These are phyloP conservation scores for Pantala flavescens DNA, from an alignment of 1,140 invertebrate genomes.

Conservation along the genomic window DNA sequence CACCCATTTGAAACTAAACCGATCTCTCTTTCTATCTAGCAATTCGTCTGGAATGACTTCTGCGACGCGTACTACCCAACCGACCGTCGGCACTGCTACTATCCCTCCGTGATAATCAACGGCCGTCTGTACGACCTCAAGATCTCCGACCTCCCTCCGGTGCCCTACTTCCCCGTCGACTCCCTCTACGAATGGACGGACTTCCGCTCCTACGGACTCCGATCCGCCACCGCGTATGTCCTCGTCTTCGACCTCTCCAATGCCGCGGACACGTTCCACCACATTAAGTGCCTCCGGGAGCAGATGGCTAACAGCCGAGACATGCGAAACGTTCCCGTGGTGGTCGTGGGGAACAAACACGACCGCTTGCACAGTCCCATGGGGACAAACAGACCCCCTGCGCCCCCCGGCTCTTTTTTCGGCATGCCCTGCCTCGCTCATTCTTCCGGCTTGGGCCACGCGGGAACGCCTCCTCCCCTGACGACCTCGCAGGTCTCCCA, in stretches of 20 bases:
- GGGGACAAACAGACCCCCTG: not conserved
- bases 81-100: constrained; percentile 62
- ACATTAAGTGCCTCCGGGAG: constrained; percentile 74
- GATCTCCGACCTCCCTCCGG: constrained; percentile 73
- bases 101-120: constrained; percentile 73
- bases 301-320: constrained; percentile 85
- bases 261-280: constrained; percentile 73
- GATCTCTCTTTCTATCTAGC: constrained; percentile 44
- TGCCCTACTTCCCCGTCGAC: constrained; percentile 75
- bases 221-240: constrained; percentile 82
- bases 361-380: constrained; percentile 48
- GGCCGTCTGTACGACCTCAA: constrained; percentile 77
- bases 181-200: constrained; percentile 78
- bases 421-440: not conserved
- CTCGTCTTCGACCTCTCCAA: constrained; percentile 87
- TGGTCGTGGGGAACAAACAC: constrained; percentile 90
- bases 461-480: not conserved
- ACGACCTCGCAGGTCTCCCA: not conserved
- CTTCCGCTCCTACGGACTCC: constrained; percentile 57
- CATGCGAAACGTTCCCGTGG: constrained; percentile 80
- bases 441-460: not conserved
- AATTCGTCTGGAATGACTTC: constrained; percentile 82
- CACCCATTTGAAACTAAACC: too few relatives aligned
- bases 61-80: constrained; percentile 67
- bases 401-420: not conserved